phyloP scores from a whole-genome alignment of 2,797 vertebrate species.

The Rhyacichthys aspro region DNA sequence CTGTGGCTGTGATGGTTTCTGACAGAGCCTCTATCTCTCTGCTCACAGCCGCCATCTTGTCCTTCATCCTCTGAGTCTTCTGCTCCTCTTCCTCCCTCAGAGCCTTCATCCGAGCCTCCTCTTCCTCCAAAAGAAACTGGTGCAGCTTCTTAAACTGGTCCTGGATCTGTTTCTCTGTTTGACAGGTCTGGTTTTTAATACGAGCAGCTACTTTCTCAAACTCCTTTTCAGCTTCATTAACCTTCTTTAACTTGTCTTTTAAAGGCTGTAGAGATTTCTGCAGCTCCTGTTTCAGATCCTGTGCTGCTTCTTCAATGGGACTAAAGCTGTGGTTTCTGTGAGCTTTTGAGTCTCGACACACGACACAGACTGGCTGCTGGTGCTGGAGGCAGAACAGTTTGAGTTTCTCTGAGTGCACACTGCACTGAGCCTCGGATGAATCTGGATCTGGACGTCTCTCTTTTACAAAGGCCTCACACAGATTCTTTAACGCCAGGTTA shows the following conservation, averaged over 20 bases:
- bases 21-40: background rate
- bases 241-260: background rate
- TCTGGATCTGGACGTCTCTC: background rate
- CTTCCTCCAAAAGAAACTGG: conserved; percentile 16
- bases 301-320: conserved; percentile 14
- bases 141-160: conserved; percentile 4
- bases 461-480: background rate
- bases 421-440: conserved; percentile 16
- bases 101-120: conserved; percentile 22
- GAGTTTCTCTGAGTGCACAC: conserved; percentile 19
- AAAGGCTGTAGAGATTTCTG: background rate
- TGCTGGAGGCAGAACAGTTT: conserved; percentile 38
- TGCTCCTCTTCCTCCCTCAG: conserved; percentile 20
- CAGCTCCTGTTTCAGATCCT: conserved; percentile 13
- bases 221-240: background rate
- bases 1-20: conserved; percentile 14
- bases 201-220: background rate
- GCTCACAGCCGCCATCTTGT: conserved; percentile 3
- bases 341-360: conserved; percentile 24
- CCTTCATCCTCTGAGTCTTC: conserved; percentile 4
- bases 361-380: conserved; percentile 16
- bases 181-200: background rate
- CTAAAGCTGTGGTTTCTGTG: conserved; percentile 19
- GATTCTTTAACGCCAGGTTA: background rate
- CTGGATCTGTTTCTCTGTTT: background rate